Evolutionary conservation across 2,113 vertebrate species (phyloP).

Genomic region (Bubo blakistoni): DNA sequence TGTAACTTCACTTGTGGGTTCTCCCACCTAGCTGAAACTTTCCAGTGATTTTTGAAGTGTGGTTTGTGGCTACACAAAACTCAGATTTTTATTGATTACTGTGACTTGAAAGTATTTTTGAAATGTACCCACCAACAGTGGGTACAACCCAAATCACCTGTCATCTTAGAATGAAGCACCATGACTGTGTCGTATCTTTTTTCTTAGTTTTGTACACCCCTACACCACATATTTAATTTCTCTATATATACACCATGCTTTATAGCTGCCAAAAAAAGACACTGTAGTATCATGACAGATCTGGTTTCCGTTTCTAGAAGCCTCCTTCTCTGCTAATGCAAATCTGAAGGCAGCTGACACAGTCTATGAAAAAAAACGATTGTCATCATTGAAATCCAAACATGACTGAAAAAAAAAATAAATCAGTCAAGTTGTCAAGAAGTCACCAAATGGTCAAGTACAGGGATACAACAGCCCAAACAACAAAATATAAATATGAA

Average conservation of each 20-base stretch:
- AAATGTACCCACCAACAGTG: background rate
- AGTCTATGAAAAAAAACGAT: background rate
- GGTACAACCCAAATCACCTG: background rate
- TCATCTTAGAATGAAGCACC: background rate
- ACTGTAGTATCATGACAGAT: background rate
- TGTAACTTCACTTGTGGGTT: background rate
- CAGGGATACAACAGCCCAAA: background rate
- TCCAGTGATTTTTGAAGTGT: background rate
- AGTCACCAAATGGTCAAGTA: background rate
- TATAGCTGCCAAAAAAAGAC: background rate
- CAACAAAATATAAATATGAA: background rate
- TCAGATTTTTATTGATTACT: background rate
- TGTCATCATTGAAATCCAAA: background rate
- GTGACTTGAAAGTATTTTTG: background rate
- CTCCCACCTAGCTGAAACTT: background rate
- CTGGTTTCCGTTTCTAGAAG: background rate
- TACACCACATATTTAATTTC: background rate
- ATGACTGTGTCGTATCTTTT: fast-evolving
- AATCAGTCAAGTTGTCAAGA: background rate
- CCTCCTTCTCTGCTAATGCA: background rate
- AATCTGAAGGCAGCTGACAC: background rate
- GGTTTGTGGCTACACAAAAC: background rate
- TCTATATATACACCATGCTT: background rate
- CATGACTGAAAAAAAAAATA: background rate
- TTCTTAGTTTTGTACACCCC: background rate